Conservation (phyloP, 2,888 invertebrate genomes). For the Marronus borbonicus region DNA sequence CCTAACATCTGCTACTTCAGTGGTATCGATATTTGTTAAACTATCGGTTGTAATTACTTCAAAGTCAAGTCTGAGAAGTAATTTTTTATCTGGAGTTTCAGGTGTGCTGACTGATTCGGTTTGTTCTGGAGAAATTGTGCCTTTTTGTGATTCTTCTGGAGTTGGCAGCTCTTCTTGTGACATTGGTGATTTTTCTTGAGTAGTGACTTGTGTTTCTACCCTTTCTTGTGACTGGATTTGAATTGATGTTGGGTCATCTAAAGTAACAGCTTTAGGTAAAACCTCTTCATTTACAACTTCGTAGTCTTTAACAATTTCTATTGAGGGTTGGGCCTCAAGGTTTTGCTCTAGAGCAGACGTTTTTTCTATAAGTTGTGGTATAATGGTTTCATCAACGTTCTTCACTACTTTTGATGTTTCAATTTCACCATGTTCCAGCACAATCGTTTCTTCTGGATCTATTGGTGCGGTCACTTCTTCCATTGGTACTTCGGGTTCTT, state of each 20-base stretch:
- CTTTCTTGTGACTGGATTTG: no score
- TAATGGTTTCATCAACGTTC: background rate
- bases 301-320: background rate
- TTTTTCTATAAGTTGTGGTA: background rate
- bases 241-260: no score
- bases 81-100: constrained; percentile 17
- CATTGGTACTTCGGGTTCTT: no score
- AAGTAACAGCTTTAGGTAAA: no score
- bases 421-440: background rate
- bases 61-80: background rate
- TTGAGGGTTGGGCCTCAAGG: no score
- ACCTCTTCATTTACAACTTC: background rate
- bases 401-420: background rate
- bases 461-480: background rate
- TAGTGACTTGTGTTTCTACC: no score
- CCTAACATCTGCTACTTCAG: background rate
- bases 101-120: background rate
- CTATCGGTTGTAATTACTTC: constrained; percentile 38
- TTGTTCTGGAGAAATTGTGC: no score
- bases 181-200: no score
- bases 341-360: background rate
- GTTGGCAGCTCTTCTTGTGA: background rate
- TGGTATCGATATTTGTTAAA: constrained; percentile 24
- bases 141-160: background rate
- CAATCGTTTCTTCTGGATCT: background rate